Conservation (phyloP, 2,888 invertebrate species). For the Ophion ventricosus region DNA sequence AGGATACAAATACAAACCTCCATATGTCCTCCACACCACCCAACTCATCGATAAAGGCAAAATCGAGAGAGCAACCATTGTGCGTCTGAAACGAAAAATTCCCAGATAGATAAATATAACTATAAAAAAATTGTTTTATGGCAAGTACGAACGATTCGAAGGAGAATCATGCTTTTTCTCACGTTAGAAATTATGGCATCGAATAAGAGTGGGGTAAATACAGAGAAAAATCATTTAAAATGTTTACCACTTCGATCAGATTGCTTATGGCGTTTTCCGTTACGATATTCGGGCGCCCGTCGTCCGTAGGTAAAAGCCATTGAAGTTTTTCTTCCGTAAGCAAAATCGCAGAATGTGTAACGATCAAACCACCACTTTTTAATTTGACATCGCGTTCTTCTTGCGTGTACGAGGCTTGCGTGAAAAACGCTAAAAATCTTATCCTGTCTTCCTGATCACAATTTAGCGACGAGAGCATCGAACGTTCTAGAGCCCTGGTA, state of each 20-base stretch:
- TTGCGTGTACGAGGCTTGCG: slow-evolving; percentile 80
- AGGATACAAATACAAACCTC: slow-evolving; percentile 84
- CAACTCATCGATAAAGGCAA: slow-evolving; percentile 85
- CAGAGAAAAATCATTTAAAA: not conserved
- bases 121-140: not conserved
- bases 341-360: slow-evolving; percentile 82
- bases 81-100: slow-evolving; percentile 75
- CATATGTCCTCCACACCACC: slow-evolving; percentile 84
- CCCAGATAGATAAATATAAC: not conserved
- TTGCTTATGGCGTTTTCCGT: slow-evolving; percentile 84
- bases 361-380: slow-evolving; percentile 76
- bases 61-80: slow-evolving; percentile 75
- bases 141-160: not conserved
- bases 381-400: slow-evolving; percentile 74
- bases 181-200: slow-evolving; percentile 23
- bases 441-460: slow-evolving; percentile 79
- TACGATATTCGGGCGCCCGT: slow-evolving; percentile 76
- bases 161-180: too few relatives aligned
- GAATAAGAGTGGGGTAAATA: not conserved
- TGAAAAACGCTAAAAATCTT: slow-evolving; percentile 83
- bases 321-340: slow-evolving; percentile 82
- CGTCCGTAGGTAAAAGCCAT: slow-evolving; percentile 83
- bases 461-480: slow-evolving; percentile 75
- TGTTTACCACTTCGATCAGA: slow-evolving; percentile 84
- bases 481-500: slow-evolving; percentile 73